These are phyloP conservation scores for Gorsachius magnificus DNA, from an alignment of 2,797 vertebrate species.

Conservation along the genomic window DNA sequence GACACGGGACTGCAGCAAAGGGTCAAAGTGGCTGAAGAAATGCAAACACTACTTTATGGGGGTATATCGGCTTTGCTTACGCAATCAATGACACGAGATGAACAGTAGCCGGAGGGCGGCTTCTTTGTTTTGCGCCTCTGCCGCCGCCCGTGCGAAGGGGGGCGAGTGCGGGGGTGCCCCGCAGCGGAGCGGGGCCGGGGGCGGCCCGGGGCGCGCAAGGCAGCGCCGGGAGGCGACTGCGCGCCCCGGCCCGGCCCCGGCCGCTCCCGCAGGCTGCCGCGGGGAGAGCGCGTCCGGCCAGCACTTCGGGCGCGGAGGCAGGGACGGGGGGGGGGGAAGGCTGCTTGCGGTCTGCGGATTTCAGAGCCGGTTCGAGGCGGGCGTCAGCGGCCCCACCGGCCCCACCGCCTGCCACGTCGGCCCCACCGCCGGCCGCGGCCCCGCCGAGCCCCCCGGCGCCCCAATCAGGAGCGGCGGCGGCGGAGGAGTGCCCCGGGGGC, in stretches of 20 bases:
- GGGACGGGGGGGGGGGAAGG: neutral
- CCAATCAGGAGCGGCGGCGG: slow-evolving; percentile 4
- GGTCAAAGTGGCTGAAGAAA: neutral
- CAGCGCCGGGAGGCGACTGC: neutral
- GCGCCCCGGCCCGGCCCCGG: neutral
- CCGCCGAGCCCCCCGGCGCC: neutral
- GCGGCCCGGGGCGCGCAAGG: no score
- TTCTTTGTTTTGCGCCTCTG: neutral
- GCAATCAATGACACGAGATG: neutral
- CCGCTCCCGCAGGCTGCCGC: neutral
- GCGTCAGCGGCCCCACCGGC: neutral
- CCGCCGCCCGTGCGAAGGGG: neutral
- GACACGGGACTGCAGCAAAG: neutral
- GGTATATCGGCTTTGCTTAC: neutral
- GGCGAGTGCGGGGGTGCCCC: neutral
- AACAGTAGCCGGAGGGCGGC: neutral
- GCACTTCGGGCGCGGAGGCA: neutral
- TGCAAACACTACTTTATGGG: neutral
- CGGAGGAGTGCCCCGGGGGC: slow-evolving; percentile 6
- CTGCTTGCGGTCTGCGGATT: neutral
- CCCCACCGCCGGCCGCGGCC: neutral
- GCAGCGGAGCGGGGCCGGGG: neutral
- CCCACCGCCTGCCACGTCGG: neutral
- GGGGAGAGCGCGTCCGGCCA: neutral
- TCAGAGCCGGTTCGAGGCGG: neutral